Evolutionary conservation across 2,113 vertebrate species (phyloP), one percentile per base, ranked within the genome.

Genomic region (Oncorhynchus clarkii): DNA sequence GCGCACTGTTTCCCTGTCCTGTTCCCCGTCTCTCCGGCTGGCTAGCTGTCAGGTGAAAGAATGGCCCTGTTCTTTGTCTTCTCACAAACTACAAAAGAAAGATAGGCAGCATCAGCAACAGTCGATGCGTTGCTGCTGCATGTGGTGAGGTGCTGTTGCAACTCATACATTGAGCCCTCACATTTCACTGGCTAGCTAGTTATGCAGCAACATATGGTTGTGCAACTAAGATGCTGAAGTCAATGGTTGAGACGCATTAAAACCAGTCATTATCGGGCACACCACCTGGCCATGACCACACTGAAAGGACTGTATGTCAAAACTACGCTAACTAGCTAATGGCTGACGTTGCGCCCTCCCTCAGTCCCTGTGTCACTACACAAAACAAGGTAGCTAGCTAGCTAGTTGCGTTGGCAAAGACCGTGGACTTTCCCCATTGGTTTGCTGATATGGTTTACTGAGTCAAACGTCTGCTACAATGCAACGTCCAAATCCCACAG

Each of bases 21-120:
- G 93, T 93, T 94, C 92, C 93, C 93, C 93, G 93, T 94, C 81
- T 93, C 93, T 93, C 75, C 93, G 92, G 90, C 92, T 93, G 89
- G 88, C 81, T 82, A 72, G 67, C 72, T 70, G 88, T 85, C 89
- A 84, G 87, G 1, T 26, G 24, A 26, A 26, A 26, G 24, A 26
- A 26, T 26, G 24, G 24, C 24, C 24, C 24, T 26, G 82, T 73
- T 3, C 1, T 80, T 78, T 79, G 83, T 20, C 54, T 76, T 80
- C 51, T 78, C 67, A 54, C 57, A 45, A 27, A 71, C 83, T 83
- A 45, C n/a, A 49, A 1, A 24, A 57, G 71, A 81, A 18, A 85
- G 57, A 78, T 18, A 57, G 4, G 22, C 45, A 34, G 16, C 5
- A 29, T 66, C 54, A 72, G 66, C 9, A 29, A 12, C 20, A 39